These are phyloP conservation scores for Sitta carolinensis DNA, from an alignment of 2,797 vertebrate species.

Conservation along the genomic window DNA sequence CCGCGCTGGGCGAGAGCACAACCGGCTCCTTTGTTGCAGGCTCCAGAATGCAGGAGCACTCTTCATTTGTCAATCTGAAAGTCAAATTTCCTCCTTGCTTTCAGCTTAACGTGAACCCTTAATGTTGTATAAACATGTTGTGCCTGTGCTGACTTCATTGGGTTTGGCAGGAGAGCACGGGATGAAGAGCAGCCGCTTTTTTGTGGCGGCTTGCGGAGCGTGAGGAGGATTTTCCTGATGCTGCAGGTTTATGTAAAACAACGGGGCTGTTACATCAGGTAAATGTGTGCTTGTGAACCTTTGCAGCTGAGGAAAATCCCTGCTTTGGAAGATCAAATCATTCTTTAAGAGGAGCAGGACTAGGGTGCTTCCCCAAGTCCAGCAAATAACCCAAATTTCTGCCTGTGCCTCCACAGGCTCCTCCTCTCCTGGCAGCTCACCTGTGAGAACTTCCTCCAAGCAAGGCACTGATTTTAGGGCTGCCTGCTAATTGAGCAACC, in stretches of 20 bases:
- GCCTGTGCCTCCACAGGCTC: neutral
- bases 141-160: neutral
- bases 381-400: neutral
- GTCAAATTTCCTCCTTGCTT: slow-evolving; percentile 5
- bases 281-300: neutral
- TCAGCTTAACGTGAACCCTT: neutral
- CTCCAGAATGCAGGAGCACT: neutral
- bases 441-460: neutral
- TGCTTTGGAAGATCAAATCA: rapidly evolving
- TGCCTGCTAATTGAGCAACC: neutral
- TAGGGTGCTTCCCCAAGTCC: neutral
- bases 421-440: neutral
- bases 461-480: neutral
- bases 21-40: neutral
- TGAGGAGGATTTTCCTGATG: neutral
- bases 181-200: neutral
- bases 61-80: neutral
- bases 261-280: neutral
- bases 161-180: neutral
- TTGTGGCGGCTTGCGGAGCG: neutral
- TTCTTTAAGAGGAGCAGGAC: neutral
- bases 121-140: neutral
- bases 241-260: neutral
- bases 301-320: neutral
- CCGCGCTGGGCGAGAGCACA: neutral